These are phyloP conservation scores for Percopsis omiscomaycus DNA, from an alignment of 2,797 vertebrate species.

Conservation along the genomic window DNA sequence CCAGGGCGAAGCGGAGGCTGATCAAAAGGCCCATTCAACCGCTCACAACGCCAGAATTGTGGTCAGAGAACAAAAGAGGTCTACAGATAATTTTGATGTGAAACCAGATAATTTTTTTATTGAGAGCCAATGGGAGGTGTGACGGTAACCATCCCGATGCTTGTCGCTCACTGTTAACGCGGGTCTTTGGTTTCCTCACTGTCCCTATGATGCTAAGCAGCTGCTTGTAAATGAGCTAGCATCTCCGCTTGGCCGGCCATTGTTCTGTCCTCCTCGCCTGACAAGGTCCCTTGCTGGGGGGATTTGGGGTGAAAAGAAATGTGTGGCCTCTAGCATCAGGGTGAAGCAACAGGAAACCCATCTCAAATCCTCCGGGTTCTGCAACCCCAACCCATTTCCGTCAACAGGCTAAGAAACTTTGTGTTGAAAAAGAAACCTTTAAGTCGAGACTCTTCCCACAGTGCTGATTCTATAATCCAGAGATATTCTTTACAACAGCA, in stretches of 20 bases:
- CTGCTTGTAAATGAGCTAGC: slow-evolving; percentile 91
- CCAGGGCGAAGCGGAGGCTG: slow-evolving; percentile 46
- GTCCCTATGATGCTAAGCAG: slow-evolving; percentile 87
- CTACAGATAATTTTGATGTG: slow-evolving; percentile 76
- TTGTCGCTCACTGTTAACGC: slow-evolving; percentile 84
- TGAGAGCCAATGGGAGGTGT: slow-evolving; percentile 59
- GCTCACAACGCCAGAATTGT: slow-evolving; percentile 66
- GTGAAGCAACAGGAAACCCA: slow-evolving; percentile 81
- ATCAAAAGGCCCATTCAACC: slow-evolving; percentile 72
- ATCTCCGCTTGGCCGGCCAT: slow-evolving; percentile 78
- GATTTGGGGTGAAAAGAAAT: slow-evolving; percentile 80
- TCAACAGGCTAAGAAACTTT: slow-evolving; percentile 74
- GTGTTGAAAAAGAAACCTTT: slow-evolving; percentile 77
- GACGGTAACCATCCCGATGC: slow-evolving; percentile 79
- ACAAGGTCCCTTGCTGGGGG: slow-evolving; percentile 90
- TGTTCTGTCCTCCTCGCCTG: slow-evolving; percentile 82
- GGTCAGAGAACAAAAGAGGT: slow-evolving; percentile 64
- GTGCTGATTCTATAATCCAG: slow-evolving; percentile 82
- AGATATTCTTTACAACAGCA: slow-evolving; percentile 80
- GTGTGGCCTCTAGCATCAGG: slow-evolving; percentile 82
- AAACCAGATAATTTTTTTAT: slow-evolving; percentile 79
- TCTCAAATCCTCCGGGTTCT: slow-evolving; percentile 77
- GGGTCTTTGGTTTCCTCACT: slow-evolving; percentile 81
- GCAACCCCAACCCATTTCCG: slow-evolving; percentile 21
- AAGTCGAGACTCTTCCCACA: slow-evolving; percentile 79